Evolutionary conservation across 1,140 invertebrate genomes (phyloP), one percentile per base, ranked within the genome.

Genomic region (Procambarus clarkii): DNA sequence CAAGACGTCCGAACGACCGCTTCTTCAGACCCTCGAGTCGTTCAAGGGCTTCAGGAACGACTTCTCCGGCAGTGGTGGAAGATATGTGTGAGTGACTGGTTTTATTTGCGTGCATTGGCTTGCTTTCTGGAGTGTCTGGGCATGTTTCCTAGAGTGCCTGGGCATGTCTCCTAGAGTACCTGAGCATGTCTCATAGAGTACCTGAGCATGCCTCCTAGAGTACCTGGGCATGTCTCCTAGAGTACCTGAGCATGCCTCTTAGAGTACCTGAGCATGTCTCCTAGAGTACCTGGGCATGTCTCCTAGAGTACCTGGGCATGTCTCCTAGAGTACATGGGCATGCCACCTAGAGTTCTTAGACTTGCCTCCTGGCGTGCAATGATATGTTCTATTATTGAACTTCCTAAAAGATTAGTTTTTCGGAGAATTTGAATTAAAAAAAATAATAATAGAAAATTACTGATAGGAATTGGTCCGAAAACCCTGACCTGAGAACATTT

Each of bases 11-110:
- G 11, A 71, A 85, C 46, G 77, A 58, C 2, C 85, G 34, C 34
- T 79, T 1, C 11, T 50, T 8, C 54, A 21, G 3, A 86, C 54
- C 21, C 82, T 91, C 76, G 80, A 48, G 74, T 69, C 50, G 34
- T 91, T 91, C 89, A 34, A 85, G 44, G 64, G 76, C 44, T 85
- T 86, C 89, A 91, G 77, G 58, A 91, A 91, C 76, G 82, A 91
- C 71, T 91, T 85, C 82, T 64, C 76, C 44, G 11, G 34, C 13
- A 82, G 82, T 24, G 21, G 78, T 5, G 89, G 89, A 8, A 76
- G 24, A 79, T 91, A 91, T 45, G 18, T 13, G 89, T 91, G 74
- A 91, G 89, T 18, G 9, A 8, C 1, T 9, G 60, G 34, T 34
- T 34, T 34, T 34, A 34, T 34, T 34, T 34, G 34, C 34, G 34